phyloP scores from a whole-genome alignment of 2,113 vertebrate species.

The Cisticola juncidis region DNA sequence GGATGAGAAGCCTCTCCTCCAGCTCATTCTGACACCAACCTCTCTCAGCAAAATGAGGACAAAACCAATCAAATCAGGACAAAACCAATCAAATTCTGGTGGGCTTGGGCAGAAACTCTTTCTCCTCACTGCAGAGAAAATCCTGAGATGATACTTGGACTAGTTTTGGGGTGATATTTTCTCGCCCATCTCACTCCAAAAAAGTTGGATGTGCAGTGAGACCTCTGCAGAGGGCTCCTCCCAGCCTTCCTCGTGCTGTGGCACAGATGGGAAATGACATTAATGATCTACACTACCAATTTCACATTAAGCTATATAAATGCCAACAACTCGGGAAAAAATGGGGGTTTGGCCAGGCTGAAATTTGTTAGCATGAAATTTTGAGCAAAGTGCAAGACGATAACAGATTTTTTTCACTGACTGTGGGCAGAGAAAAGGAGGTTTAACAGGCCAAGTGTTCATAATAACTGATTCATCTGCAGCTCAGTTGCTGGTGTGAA shows the following conservation, averaged over 20 bases:
- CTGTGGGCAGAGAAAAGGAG: neutral
- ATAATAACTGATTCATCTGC: conserved; percentile 2
- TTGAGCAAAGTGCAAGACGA: neutral
- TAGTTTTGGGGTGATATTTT: neutral
- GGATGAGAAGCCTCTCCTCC: neutral
- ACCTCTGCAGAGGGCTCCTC: neutral
- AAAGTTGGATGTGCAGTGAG: neutral
- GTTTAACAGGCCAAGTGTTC: neutral
- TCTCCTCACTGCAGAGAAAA: neutral
- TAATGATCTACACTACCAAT: neutral
- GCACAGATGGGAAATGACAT: neutral
- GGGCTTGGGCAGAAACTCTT: neutral
- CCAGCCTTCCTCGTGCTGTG: neutral
- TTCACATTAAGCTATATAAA: neutral
- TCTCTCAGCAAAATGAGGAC: neutral
- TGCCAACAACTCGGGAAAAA: neutral
- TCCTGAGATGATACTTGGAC: neutral
- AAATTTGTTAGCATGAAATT: neutral
- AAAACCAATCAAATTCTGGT: neutral
- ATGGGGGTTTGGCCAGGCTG: neutral
- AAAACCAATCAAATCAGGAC: neutral
- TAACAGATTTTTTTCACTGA: neutral
- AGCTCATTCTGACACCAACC: neutral
- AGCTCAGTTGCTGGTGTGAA: neutral
- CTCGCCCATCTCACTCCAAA: neutral